These are phyloP conservation scores for Prostheceraeus crozeri DNA, from an alignment of 2,888 invertebrate genomes.

Conservation along the genomic window DNA sequence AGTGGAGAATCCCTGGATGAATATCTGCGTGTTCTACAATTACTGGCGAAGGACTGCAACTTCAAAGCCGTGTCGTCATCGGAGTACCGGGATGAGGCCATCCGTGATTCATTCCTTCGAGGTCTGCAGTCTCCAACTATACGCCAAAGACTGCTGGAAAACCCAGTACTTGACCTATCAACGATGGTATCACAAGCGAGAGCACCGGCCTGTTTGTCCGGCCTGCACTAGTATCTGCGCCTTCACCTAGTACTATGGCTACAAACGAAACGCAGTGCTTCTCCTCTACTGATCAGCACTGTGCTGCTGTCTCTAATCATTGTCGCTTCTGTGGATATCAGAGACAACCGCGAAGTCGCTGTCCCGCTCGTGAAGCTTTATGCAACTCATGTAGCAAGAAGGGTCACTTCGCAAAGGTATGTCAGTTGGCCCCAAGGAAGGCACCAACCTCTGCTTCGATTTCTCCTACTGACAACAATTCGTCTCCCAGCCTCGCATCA, in stretches of 20 bases:
- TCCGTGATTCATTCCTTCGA: conserved; percentile 18
- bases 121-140: conserved; percentile 19
- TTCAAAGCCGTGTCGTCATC: conserved; percentile 23
- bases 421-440: too few species aligned
- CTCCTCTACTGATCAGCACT: background rate
- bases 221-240: too few species aligned
- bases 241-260: conserved; percentile 6
- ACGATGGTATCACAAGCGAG: conserved; percentile 22
- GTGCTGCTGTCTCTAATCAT: conserved; percentile 25
- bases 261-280: conserved; percentile 10
- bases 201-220: too few species aligned
- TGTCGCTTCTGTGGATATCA: too few species aligned
- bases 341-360: too few species aligned
- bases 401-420: conserved; percentile 17
- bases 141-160: conserved; percentile 29
- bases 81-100: conserved; percentile 24
- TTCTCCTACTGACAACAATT: too few species aligned
- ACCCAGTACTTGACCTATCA: conserved; percentile 16
- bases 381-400: conserved; percentile 17
- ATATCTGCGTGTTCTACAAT: conserved; percentile 22
- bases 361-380: conserved; percentile 11
- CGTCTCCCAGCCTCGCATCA: too few species aligned
- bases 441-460: too few species aligned
- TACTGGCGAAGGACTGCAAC: conserved; percentile 25
- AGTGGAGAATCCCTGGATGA: conserved; percentile 29